phyloP scores from a whole-genome alignment of 2,888 invertebrate species.

The Lepeophtheirus nordmannii region DNA sequence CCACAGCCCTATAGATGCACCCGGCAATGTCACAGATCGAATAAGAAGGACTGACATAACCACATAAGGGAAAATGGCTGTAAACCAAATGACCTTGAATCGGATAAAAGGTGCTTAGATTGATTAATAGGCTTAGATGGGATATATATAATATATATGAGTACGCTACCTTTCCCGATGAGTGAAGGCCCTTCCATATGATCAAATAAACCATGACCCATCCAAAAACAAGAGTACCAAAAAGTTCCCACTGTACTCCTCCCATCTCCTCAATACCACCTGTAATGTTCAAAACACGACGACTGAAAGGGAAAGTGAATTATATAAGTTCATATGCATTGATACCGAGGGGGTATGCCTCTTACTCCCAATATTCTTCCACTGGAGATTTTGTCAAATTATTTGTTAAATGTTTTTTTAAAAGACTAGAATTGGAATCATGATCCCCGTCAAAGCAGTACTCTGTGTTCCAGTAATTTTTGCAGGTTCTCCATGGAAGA shows the following conservation, averaged over 20 bases:
- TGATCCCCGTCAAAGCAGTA: slow-evolving; percentile 34
- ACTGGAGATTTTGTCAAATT: slow-evolving; percentile 37
- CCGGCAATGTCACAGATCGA: slow-evolving; percentile 46
- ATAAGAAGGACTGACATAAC: slow-evolving; percentile 50
- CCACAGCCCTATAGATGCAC: slow-evolving; percentile 47
- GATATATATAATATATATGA: neutral
- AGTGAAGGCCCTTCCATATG: slow-evolving; percentile 54
- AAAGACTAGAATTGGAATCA: neutral
- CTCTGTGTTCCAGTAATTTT: slow-evolving; percentile 54
- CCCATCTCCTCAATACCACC: slow-evolving; percentile 47
- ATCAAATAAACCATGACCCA: slow-evolving; percentile 55
- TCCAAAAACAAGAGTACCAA: slow-evolving; percentile 47
- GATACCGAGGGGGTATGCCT: slow-evolving; percentile 21
- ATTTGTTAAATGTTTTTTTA: neutral
- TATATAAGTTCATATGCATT: neutral
- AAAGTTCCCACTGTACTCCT: slow-evolving; percentile 50
- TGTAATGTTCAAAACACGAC: slow-evolving; percentile 46
- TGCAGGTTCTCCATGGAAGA: slow-evolving; percentile 49
- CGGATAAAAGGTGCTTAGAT: neutral
- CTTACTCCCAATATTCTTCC: slow-evolving; percentile 47
- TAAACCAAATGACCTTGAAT: slow-evolving; percentile 52
- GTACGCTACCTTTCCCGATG: slow-evolving; percentile 51
- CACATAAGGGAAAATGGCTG: slow-evolving; percentile 55
- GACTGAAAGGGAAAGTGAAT: slow-evolving; percentile 34
- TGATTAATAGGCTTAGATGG: neutral